Percentiles rank a stretch among this genome's conserved stretches.
Evolutionary conservation across 2,797 vertebrate species (phyloP).

Genomic region (Apogon hyalosoma): DNA sequence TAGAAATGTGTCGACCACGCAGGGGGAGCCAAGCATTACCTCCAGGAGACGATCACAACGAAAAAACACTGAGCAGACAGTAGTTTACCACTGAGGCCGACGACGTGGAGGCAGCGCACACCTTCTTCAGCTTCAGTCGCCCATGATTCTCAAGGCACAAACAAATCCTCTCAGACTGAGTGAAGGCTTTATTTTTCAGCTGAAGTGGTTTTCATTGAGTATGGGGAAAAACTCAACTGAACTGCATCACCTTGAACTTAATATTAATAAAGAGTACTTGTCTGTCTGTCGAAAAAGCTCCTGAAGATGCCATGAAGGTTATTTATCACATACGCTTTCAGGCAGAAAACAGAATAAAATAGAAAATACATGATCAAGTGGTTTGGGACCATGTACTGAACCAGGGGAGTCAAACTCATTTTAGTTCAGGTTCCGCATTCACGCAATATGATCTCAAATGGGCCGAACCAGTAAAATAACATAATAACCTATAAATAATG

Average conservation of each 20-base stretch:
- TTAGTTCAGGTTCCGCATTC: too few species aligned
- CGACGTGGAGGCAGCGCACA: not conserved
- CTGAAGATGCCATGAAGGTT: too few species aligned
- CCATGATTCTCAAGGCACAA: conserved; percentile 21
- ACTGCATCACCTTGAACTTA: not conserved
- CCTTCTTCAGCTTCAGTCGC: conserved; percentile 24
- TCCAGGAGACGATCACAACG: not conserved
- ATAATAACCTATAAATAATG: too few species aligned
- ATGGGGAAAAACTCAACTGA: not conserved
- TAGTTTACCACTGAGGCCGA: conserved; percentile 16
- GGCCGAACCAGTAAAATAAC: too few species aligned
- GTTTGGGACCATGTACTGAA: too few species aligned
- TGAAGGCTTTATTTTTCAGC: conserved; percentile 17
- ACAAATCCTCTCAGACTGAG: not conserved
- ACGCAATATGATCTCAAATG: too few species aligned
- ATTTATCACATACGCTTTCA: too few species aligned
- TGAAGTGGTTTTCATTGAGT: conserved; percentile 25
- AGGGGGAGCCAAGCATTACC: conserved; percentile 1
- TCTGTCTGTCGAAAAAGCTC: not conserved
- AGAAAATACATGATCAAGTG: too few species aligned
- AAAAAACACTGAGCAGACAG: conserved; percentile 12
- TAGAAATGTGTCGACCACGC: conserved; percentile 18
- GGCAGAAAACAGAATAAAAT: too few species aligned
- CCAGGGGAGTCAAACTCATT: too few species aligned
- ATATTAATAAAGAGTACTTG: not conserved